Evolutionary conservation across 2,888 invertebrate species (phyloP).

Genomic region (Sipha maydis): DNA sequence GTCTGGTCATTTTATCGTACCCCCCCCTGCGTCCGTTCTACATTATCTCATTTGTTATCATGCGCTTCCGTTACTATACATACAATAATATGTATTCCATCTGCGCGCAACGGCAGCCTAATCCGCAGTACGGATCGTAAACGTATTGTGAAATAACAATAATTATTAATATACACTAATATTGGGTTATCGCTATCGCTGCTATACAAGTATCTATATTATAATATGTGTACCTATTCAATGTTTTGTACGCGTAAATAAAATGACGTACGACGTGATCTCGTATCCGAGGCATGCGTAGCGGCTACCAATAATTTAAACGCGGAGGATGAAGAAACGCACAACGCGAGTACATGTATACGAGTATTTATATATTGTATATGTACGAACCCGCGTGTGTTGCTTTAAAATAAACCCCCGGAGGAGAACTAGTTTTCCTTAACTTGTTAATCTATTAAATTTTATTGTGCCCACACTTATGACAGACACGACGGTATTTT

Average conservation of each 20-base stretch:
- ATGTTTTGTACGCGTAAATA: background rate
- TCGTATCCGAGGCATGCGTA: background rate
- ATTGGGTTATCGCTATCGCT: background rate
- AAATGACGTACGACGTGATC: background rate
- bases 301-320: conserved; percentile 12
- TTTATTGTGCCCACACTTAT: conserved; percentile 55
- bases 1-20: no score
- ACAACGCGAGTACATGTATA: background rate
- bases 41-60: no score
- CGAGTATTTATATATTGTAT: background rate
- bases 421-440: conserved; percentile 52
- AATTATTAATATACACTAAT: background rate
- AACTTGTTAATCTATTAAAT: conserved; percentile 51
- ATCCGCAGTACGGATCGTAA: background rate
- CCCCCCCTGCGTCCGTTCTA: no score
- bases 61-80: no score
- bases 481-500: conserved; percentile 50
- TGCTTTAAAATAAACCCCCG: conserved; percentile 30
- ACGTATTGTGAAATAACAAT: background rate
- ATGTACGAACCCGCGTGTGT: background rate
- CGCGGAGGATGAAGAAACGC: conserved; percentile 1
- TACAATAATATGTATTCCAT: no score
- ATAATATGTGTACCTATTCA: background rate
- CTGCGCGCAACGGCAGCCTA: background rate
- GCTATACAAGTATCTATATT: background rate